phyloP scores from a whole-genome alignment of 2,888 invertebrate genomes.

The Asteroscopus sphinx region DNA sequence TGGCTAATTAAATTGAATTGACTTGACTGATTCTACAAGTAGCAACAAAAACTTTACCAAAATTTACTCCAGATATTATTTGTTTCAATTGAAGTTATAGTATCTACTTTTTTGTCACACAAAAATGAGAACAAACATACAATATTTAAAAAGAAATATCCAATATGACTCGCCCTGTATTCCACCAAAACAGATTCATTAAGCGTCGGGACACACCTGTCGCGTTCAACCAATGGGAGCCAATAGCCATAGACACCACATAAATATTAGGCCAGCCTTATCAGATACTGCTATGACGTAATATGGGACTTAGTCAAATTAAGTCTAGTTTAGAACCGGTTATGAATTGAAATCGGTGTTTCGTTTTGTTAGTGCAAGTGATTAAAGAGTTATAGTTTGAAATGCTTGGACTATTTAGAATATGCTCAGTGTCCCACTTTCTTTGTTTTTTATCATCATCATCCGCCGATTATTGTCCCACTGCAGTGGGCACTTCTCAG shows the following conservation, averaged over 20 bases:
- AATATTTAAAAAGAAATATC: background rate
- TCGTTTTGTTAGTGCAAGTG: constrained; percentile 5
- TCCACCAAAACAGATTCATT: constrained; percentile 60
- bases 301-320: constrained; percentile 34
- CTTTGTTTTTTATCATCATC: too few species aligned
- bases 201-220: constrained; percentile 63
- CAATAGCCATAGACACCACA: constrained; percentile 21
- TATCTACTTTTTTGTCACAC: too few species aligned
- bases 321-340: constrained; percentile 16
- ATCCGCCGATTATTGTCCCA: too few species aligned
- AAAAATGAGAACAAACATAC: background rate
- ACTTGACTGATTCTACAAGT: too few species aligned
- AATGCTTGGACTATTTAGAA: too few species aligned
- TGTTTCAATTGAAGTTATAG: too few species aligned
- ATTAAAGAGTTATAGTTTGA: too few species aligned
- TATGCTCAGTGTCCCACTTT: too few species aligned
- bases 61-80: too few species aligned
- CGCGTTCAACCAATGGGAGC: constrained; percentile 53
- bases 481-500: too few species aligned
- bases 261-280: constrained; percentile 39
- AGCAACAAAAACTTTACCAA: too few species aligned
- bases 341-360: constrained; percentile 1
- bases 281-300: constrained; percentile 37
- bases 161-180: constrained; percentile 39
- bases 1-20: too few species aligned